Percentiles rank a stretch among this genome's conserved stretches.
phyloP scores from a whole-genome alignment of 2,113 vertebrate species.

The Panurus biarmicus region DNA sequence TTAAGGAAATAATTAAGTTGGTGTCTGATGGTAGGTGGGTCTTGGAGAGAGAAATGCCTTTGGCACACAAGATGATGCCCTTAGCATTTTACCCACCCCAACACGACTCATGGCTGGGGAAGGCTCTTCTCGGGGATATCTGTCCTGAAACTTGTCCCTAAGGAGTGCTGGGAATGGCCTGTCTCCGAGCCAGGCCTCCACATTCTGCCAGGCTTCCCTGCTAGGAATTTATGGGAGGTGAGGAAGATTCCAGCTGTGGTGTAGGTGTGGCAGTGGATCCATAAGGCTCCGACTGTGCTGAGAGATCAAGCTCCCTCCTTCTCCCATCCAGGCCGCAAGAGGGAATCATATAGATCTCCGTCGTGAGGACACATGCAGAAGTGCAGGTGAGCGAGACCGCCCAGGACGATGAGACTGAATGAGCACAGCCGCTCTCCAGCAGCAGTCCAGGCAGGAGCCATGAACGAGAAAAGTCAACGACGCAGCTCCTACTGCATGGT shows the following conservation, averaged over 20 bases:
- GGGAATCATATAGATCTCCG: accelerated
- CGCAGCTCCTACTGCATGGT: accelerated
- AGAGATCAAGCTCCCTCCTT: background rate
- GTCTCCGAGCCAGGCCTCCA: background rate
- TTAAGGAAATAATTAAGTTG: background rate
- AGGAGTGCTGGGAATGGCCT: background rate
- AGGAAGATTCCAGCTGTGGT: background rate
- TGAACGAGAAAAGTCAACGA: background rate
- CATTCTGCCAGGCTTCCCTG: background rate
- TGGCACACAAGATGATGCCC: background rate
- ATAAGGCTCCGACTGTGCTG: background rate
- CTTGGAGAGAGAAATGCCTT: background rate
- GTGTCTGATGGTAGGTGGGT: accelerated
- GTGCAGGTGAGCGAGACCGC: background rate
- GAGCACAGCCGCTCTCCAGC: background rate
- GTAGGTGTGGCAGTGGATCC: background rate
- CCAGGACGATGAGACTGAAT: accelerated
- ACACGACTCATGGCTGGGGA: background rate
- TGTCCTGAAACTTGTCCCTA: background rate
- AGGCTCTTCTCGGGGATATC: background rate
- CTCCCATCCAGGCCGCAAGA: background rate
- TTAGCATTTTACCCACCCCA: background rate
- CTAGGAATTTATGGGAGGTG: background rate
- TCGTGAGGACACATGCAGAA: no score
- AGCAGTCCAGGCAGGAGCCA: background rate